Conservation (phyloP, 23 tunicate genomes). For the Trididemnum nubilum region DNA sequence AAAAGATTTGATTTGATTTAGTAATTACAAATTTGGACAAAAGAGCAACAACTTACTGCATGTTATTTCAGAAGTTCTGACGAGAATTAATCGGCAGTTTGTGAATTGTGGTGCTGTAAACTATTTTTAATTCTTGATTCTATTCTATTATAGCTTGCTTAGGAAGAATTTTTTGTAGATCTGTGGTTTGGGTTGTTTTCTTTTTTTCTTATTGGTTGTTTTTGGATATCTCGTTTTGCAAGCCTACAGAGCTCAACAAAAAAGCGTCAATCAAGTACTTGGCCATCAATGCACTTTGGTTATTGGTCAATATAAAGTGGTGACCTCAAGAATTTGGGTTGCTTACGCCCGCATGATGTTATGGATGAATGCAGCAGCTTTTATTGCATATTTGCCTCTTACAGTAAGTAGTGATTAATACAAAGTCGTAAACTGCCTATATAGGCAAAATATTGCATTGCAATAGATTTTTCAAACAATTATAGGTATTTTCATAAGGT, state of each 20-base stretch:
- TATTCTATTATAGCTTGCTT: too few species aligned
- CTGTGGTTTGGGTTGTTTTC: conserved; percentile 18
- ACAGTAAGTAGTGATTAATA: conserved; percentile 8
- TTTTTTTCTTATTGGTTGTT: background rate
- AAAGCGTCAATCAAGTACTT: background rate
- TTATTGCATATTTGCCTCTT: conserved; percentile 17
- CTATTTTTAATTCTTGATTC: too few species aligned
- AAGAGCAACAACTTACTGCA: too few species aligned
- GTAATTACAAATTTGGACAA: too few species aligned
- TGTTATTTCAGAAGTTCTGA: too few species aligned
- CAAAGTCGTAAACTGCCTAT: background rate
- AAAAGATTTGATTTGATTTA: too few species aligned
- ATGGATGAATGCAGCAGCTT: conserved; percentile 7
- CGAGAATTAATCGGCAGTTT: too few species aligned
- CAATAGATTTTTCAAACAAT: too few species aligned
- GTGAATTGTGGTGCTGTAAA: too few species aligned
- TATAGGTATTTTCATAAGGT: background rate
- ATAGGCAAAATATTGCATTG: too few species aligned
- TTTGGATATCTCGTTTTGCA: background rate
- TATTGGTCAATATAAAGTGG: background rate
- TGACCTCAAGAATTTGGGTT: conserved; percentile 25
- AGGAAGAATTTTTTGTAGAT: background rate
- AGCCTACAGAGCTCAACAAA: conserved; percentile 23
- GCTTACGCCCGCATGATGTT: background rate
- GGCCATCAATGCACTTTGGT: conserved; percentile 3